Evolutionary conservation across 1,140 invertebrate genomes (phyloP).

Genomic region (Pygmarrhopalites habei): DNA sequence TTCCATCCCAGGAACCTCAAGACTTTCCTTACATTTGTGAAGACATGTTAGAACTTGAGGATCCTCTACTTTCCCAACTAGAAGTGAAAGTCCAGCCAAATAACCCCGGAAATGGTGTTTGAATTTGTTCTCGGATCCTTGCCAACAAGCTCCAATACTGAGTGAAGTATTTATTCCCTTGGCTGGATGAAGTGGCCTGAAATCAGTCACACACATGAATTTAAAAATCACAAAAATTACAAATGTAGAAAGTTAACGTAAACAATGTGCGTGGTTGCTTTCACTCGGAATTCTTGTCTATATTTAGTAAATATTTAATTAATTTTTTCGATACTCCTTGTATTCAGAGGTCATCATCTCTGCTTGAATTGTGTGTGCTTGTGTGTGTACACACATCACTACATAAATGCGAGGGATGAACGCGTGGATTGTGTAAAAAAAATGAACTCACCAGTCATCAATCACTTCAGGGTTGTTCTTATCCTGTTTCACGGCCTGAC

Average conservation of each 20-base stretch:
- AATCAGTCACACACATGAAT: constrained; percentile 98
- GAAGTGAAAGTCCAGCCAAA: constrained; percentile 73
- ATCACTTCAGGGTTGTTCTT: constrained; percentile 91
- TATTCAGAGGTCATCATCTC: no score
- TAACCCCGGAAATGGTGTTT: constrained; percentile 81
- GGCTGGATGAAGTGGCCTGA: constrained; percentile 97
- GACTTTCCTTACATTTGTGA: constrained; percentile 75
- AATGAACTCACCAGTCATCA: constrained; percentile 99
- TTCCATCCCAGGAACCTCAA: constrained; percentile 69
- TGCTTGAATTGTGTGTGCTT: no score
- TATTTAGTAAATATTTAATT: no score
- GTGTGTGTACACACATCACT: no score
- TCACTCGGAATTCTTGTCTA: no score
- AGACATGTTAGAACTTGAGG: constrained; percentile 72
- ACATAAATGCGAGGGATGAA: no score
- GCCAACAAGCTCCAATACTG: constrained; percentile 94
- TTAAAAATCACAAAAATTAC: no score
- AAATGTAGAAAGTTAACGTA: no score
- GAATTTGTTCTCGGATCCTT: constrained; percentile 79
- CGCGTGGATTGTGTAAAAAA: no score
- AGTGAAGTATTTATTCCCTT: constrained; percentile 88
- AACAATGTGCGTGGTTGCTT: no score
- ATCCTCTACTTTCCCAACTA: constrained; percentile 56
- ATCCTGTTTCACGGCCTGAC: constrained; percentile 67
- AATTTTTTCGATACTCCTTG: no score